Conservation (phyloP, 2,113 vertebrate species). For the Dasyprocta punctata region DNA sequence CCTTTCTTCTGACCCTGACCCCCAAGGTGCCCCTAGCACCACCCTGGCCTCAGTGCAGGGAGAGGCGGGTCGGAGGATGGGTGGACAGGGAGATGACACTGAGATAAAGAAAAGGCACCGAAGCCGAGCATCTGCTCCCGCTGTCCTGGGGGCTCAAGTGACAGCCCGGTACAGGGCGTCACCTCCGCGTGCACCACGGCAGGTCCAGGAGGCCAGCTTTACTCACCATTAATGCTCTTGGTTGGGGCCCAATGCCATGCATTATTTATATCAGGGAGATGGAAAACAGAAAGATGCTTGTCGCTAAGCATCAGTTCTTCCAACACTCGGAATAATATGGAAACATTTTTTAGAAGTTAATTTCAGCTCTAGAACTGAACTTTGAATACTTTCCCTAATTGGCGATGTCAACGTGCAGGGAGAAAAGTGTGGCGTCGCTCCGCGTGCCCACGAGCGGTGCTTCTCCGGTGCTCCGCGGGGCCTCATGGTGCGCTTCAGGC, state of each 20-base stretch:
- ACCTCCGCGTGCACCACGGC: constrained; percentile 58
- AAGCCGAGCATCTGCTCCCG: background rate
- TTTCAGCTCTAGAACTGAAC: constrained; percentile 57
- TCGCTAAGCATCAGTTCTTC: background rate
- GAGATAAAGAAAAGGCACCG: constrained; percentile 48
- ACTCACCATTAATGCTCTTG: constrained; percentile 18
- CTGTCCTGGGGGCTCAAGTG: constrained; percentile 51
- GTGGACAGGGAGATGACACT: constrained; percentile 40
- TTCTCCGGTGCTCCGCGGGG: background rate
- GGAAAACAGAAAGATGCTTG: background rate
- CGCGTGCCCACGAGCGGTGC: rapidly evolving
- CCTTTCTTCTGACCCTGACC: background rate
- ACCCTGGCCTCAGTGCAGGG: constrained; percentile 30
- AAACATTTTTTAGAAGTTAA: background rate
- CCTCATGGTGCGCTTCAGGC: background rate
- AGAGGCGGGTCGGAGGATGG: background rate
- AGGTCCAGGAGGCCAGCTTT: constrained; percentile 54
- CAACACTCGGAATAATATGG: background rate
- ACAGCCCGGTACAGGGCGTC: constrained; percentile 53
- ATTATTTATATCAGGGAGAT: background rate
- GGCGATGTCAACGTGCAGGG: background rate
- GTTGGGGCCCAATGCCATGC: background rate
- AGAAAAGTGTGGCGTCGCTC: background rate
- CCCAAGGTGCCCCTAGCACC: constrained; percentile 24
- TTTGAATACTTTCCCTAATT: background rate